Conservation (phyloP, 2,888 invertebrate genomes). For the Trachelus troglodyta region DNA sequence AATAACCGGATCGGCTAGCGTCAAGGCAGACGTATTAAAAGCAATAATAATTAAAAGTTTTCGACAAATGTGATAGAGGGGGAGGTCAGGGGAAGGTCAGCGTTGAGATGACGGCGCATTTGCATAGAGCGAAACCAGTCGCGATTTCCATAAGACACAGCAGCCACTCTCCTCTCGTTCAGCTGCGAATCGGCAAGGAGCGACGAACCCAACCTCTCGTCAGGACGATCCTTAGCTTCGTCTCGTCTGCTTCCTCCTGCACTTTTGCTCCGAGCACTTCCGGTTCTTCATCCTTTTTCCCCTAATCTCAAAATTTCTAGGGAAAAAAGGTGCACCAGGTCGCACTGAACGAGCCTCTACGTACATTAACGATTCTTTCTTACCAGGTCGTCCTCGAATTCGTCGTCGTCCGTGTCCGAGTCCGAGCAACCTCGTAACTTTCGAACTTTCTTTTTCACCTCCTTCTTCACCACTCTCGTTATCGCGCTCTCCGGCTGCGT, state of each 20-base stretch:
- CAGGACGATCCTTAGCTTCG: too few relatives aligned
- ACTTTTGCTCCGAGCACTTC: too few relatives aligned
- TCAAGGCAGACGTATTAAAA: not conserved
- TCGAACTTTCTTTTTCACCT: conserved; percentile 68
- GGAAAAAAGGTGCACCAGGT: too few relatives aligned
- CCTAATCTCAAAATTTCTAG: too few relatives aligned
- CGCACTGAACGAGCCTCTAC: too few relatives aligned
- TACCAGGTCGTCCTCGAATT: conserved; percentile 80
- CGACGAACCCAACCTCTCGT: too few relatives aligned
- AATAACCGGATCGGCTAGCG: conserved; percentile 16
- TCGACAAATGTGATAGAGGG: too few relatives aligned
- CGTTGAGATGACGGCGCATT: conserved; percentile 3
- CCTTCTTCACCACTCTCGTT: conserved; percentile 69
- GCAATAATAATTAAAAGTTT: too few relatives aligned
- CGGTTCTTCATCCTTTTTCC: too few relatives aligned
- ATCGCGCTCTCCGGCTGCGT: conserved; percentile 74
- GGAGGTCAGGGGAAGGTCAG: too few relatives aligned
- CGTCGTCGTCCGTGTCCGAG: conserved; percentile 74
- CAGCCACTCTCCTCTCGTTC: conserved; percentile 9
- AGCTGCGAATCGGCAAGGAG: conserved; percentile 7
- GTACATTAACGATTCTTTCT: conserved; percentile 48
- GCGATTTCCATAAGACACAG: conserved; percentile 26
- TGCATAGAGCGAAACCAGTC: conserved; percentile 17
- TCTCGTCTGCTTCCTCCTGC: too few relatives aligned
- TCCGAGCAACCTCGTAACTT: conserved; percentile 62